Evolutionary conservation across 2,797 vertebrate genomes (phyloP).

Genomic region (Gephyroberyx darwinii): DNA sequence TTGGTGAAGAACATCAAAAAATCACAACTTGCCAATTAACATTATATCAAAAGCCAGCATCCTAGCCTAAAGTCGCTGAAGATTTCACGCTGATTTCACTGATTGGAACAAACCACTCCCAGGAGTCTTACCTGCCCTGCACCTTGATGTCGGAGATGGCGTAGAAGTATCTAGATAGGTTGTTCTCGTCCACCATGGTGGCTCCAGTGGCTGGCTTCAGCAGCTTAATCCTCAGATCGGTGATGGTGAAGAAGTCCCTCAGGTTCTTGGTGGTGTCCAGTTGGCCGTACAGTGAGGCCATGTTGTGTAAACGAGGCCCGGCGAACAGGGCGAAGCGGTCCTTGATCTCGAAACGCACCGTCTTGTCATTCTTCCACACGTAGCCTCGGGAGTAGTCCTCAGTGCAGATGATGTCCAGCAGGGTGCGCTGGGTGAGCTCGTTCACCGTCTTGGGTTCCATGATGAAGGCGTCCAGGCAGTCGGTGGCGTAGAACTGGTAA

Average conservation of each 20-base stretch:
- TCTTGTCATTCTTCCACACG: constrained; percentile 95
- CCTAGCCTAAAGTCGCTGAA: background rate
- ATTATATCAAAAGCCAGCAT: background rate
- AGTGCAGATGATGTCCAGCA: constrained; percentile 98
- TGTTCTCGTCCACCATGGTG: constrained; percentile 95
- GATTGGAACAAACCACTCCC: background rate
- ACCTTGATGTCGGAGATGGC: constrained; percentile 98
- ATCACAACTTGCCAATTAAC: background rate
- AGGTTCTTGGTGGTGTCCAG: constrained; percentile 98
- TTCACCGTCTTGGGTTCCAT: constrained; percentile 96
- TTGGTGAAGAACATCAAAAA: background rate
- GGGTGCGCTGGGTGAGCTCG: constrained; percentile 91
- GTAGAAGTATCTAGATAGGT: constrained; percentile 97
- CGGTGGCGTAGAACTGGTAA: constrained; percentile 97
- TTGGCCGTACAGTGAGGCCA: constrained; percentile 98
- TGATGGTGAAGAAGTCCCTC: constrained; percentile 98
- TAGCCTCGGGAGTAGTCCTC: constrained; percentile 98
- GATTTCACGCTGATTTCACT: background rate
- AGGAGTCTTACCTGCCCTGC: constrained; percentile 91
- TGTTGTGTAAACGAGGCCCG: constrained; percentile 94
- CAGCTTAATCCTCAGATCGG: constrained; percentile 94
- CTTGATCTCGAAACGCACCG: constrained; percentile 97
- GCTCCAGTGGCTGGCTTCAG: constrained; percentile 95
- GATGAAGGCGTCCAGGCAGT: constrained; percentile 96
- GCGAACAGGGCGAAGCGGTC: constrained; percentile 97